phyloP scores from a whole-genome alignment of 37 sponge, comb jelly and placozoan species.

The Theonella swinhoei region DNA sequence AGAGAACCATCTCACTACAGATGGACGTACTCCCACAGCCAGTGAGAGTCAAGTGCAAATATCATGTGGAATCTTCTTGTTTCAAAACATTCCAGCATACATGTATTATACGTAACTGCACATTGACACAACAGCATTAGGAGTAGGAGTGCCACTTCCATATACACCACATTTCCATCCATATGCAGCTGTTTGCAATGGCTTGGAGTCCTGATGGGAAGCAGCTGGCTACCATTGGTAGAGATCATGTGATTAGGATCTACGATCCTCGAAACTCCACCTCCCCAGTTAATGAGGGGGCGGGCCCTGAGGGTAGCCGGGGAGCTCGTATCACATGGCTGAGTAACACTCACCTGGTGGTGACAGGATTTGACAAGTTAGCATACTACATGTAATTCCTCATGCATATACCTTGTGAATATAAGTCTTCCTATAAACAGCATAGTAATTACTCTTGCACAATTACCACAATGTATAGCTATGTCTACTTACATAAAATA shows the following conservation, averaged over 20 bases:
- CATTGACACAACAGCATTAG: too few species aligned
- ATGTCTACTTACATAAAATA: too few species aligned
- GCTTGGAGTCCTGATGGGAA: constrained; percentile 88
- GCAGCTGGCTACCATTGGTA: constrained; percentile 63
- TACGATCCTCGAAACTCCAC: constrained; percentile 67
- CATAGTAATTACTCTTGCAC: too few species aligned
- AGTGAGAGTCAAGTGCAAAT: constrained; percentile 44
- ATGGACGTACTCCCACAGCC: constrained; percentile 63
- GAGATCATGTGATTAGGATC: constrained; percentile 62
- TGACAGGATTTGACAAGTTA: constrained; percentile 85
- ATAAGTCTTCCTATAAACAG: not conserved
- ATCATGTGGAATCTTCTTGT: too few species aligned
- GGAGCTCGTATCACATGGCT: constrained; percentile 86
- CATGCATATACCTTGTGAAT: not conserved
- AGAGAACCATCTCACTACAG: constrained; percentile 29
- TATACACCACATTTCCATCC: too few species aligned
- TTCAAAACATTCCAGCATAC: too few species aligned
- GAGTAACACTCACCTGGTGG: constrained; percentile 34
- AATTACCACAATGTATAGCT: too few species aligned
- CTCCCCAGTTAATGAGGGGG: constrained; percentile 68
- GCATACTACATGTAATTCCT: too few species aligned
- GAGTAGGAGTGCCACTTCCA: too few species aligned
- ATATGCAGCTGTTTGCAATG: constrained; percentile 68
- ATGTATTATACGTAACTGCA: too few species aligned
- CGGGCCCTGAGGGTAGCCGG: constrained; percentile 68